Base-by-base conservation (phyloP, 2,888 invertebrate genomes). In the Gymnosoma rotundatum region DNA sequence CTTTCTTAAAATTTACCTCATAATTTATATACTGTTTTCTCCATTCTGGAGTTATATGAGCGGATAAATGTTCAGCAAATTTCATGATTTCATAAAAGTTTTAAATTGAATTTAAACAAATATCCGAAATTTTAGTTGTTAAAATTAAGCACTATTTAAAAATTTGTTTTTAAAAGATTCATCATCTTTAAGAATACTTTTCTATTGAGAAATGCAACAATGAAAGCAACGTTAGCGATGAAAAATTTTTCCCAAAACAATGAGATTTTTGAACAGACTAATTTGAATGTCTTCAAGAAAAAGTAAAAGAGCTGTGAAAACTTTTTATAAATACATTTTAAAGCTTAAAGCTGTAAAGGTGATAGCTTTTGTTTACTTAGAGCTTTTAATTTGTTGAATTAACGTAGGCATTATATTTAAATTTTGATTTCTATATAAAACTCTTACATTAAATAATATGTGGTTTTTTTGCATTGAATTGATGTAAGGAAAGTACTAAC, bases 11-110 rank as follows among this genome's bases (percentile, higher is more conserved):
- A 16, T 75, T 64, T 89, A 95, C 95, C 94, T 95, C 95, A 93
- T 95, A 95, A 90, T 94, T 94, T 89, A 95, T 95, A 87, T 95
- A 98, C 91, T 98, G 97, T 91, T 97, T 97, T 87, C 97, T 94
- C 97, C 97, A 97, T 94, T 98, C 97, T 81, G 97, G 97, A 76
- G 97, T 98, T 87, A 98, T 96, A 90, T 98, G 97, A 52, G 97
- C 96, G 52, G 95, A 93, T 85, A 97, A 93, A 93, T 97, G 97
- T 92, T 98, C 97, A 14, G 97, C 96, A 91, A 98, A 97, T 94
- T 97, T 98, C 97, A 97, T 98, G 87, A 88, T 91, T 72, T 21
- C 21, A 50, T 56, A 14, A 81, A 8, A 38, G 58, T 42, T 42
- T 42, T 12, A 42, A 42, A 12, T 42, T 42, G 2, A 64, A 73